phyloP scores from a whole-genome alignment of 2,797 vertebrate genomes.

The Gallirallus australis region DNA sequence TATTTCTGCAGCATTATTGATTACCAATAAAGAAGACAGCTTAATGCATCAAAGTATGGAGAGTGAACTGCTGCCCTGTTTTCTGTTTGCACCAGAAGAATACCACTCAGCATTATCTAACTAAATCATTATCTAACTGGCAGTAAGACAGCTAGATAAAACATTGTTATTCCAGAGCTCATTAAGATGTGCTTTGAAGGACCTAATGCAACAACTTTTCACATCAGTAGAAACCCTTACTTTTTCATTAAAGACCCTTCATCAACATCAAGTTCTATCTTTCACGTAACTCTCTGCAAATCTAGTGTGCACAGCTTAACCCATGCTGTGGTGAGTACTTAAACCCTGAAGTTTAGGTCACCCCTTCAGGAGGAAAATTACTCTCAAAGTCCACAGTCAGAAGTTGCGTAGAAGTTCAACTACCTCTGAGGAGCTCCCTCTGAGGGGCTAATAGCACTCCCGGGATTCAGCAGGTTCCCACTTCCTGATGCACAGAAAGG shows the following conservation, averaged over 20 bases:
- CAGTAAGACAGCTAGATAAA: not conserved
- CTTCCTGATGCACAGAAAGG: not conserved
- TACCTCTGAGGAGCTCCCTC: not conserved
- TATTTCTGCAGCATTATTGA: constrained; percentile 35
- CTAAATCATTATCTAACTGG: not conserved
- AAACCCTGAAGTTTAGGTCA: not conserved
- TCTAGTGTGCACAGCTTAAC: not conserved
- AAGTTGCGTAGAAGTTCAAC: not conserved
- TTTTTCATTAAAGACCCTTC: not conserved
- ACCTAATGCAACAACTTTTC: not conserved
- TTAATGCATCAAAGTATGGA: not conserved
- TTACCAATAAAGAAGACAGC: not conserved
- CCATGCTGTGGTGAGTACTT: not conserved
- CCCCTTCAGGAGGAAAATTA: not conserved
- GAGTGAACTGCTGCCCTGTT: not conserved
- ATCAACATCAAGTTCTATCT: not conserved
- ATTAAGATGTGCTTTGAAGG: not conserved
- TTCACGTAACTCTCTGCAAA: not conserved
- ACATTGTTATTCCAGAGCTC: not conserved
- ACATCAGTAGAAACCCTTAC: not conserved
- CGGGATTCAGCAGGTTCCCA: not conserved
- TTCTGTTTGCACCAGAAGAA: constrained; percentile 21
- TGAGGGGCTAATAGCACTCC: not conserved
- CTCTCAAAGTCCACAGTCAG: not conserved
- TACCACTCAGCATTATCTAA: not conserved